A percentile compares a stretch with the other conserved stretches of the same genome.
Conservation (phyloP, 1,140 invertebrate genomes). For the Stenopsyche tienmushanensis region DNA sequence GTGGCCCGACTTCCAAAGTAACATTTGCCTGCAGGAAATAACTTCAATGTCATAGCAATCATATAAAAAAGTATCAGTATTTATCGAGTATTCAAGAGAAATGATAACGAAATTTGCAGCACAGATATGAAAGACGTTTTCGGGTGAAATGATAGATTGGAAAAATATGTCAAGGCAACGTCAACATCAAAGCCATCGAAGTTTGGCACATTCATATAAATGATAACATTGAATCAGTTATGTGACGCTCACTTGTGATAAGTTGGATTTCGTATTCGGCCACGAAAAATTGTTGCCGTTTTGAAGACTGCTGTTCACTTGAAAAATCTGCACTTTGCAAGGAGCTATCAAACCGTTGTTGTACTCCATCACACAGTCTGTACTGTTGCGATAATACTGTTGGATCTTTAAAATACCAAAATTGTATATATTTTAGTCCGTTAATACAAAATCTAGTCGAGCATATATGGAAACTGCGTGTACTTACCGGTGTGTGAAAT, state of each 20-base stretch:
- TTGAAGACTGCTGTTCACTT: conserved; percentile 8
- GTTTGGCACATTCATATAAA: too few relatives aligned
- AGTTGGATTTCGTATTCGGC: conserved; percentile 8
- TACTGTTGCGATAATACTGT: conserved; percentile 8
- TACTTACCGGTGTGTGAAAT: conserved; percentile 5
- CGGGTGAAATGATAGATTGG: too few relatives aligned
- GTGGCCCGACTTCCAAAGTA: conserved; percentile 26
- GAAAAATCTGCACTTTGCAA: conserved; percentile 6
- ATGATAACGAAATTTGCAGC: too few relatives aligned
- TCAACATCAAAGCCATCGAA: too few relatives aligned
- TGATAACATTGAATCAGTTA: too few relatives aligned
- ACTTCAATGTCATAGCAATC: not conserved
- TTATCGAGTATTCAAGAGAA: too few relatives aligned
- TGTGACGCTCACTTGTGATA: conserved; percentile 13
- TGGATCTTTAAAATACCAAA: not conserved
- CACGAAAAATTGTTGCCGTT: conserved; percentile 8
- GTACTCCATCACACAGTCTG: conserved; percentile 12
- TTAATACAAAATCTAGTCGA: too few relatives aligned
- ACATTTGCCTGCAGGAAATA: conserved; percentile 28
- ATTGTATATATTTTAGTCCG: not conserved
- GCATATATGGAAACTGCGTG: too few relatives aligned
- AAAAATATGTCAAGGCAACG: too few relatives aligned
- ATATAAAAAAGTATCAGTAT: not conserved
- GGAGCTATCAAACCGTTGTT: conserved; percentile 4
- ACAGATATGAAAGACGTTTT: too few relatives aligned